Base-by-base conservation (phyloP, 2,888 invertebrate genomes). In the Antitype chi region DNA sequence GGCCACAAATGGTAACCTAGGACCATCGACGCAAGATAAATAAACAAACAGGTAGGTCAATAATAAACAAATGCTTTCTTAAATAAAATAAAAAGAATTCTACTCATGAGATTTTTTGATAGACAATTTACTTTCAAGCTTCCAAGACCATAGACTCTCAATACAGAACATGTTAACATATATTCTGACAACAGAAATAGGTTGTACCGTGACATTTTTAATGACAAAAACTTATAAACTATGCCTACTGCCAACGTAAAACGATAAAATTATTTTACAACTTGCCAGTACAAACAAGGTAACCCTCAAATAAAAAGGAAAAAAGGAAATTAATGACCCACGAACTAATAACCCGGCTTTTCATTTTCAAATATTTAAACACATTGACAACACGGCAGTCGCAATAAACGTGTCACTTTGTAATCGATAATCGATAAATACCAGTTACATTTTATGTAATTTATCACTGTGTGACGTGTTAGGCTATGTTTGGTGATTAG, bases 351-450 rank as follows among this genome's bases (percentile, higher is more conserved):
- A 71, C 20, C 53, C 17, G 28, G 17, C n/a, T 11, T 71, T 81
- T 49, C 59, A 78, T 74, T 81, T 70, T 72, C 3, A 38, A 84
- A 78, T 81, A 81, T 83, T 84, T 77, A 81, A 81, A 74, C 47
- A 78, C 68, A 63, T 49, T 59, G 78, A 84, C 47, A 84, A 47
- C 70, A 71, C 64, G 43, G 17, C 57, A 74, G 66, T 70, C 74
- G 71, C 78, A 84, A 84, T 84, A 86, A 86, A 79, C 85, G 88
- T 90, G 89, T 89, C 89, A 85, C 77, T 80, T 87, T 89, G 84
- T 91, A 91, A 92, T 92, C 90, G 92, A 92, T 87, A 91, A 92
- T 93, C 93, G 90, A 93, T 93, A 87, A 87, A 84, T 81, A 80
- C 80, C 85, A 84, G 86, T 85, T 77, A 85, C 80, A 86, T 86